These are phyloP conservation scores for Hylaeus anthracinus DNA, from an alignment of 1,140 invertebrate genomes.

Conservation along the genomic window DNA sequence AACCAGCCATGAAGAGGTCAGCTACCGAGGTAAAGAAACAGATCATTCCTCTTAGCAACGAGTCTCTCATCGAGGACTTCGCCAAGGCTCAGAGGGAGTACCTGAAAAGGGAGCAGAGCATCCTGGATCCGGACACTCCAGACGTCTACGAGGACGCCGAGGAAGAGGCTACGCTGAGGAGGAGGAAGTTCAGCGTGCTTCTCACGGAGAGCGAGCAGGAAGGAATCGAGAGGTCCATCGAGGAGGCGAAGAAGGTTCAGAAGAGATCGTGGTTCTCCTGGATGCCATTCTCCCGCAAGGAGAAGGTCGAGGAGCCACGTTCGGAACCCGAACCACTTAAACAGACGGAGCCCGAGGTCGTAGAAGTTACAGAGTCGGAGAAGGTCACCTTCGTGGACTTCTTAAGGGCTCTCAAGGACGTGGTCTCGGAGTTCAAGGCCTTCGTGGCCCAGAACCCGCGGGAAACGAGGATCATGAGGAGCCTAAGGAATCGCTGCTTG, in stretches of 20 bases:
- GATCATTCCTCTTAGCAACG: slow-evolving; percentile 75
- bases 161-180: slow-evolving; percentile 60
- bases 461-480: slow-evolving; percentile 81
- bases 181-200: slow-evolving; percentile 50
- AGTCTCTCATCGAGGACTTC: slow-evolving; percentile 73
- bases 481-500: slow-evolving; percentile 86
- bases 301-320: slow-evolving; percentile 36
- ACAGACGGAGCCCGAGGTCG: too few species aligned
- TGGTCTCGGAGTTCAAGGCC: slow-evolving; percentile 72
- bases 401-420: slow-evolving; percentile 63
- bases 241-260: slow-evolving; percentile 1
- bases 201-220: slow-evolving; percentile 55
- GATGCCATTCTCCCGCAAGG: slow-evolving; percentile 67
- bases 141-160: slow-evolving; percentile 61
- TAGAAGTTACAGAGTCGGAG: neutral
- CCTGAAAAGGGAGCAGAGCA: slow-evolving; percentile 63
- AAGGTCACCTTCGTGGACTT: slow-evolving; percentile 70
- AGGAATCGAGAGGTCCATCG: slow-evolving; percentile 13
- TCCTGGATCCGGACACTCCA: slow-evolving; percentile 62
- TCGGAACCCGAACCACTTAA: too few species aligned
- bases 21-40: slow-evolving; percentile 69
- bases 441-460: slow-evolving; percentile 81
- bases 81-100: slow-evolving; percentile 73
- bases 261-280: slow-evolving; percentile 71
- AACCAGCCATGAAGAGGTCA: slow-evolving; percentile 31